These are phyloP conservation scores for Centropus unirufus DNA, from an alignment of 2,113 vertebrate genomes.

Conservation along the genomic window DNA sequence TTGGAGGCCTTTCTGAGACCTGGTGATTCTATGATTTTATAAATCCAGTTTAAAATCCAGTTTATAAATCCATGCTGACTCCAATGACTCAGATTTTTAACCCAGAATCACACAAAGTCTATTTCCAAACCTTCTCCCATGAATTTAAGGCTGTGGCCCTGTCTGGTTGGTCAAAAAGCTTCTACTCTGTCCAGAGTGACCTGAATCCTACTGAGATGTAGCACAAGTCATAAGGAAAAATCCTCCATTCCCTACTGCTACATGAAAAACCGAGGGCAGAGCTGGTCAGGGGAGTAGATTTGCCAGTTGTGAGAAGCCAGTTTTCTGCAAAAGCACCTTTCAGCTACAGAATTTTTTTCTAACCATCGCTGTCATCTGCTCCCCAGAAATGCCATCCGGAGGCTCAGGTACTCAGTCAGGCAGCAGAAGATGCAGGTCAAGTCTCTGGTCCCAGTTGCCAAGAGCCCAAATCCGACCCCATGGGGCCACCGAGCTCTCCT, in stretches of 20 bases:
- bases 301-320: background rate
- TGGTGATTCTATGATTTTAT: too few relatives aligned
- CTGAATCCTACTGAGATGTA: background rate
- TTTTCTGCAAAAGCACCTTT: background rate
- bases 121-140: background rate
- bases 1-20: too few relatives aligned
- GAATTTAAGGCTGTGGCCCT: background rate
- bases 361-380: background rate
- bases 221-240: background rate
- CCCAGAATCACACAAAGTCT: background rate
- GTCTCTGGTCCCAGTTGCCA: background rate
- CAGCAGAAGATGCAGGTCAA: background rate
- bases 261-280: background rate
- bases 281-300: background rate
- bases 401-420: background rate
- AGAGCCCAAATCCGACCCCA: background rate
- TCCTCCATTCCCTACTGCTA: background rate
- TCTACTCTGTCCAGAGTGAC: background rate
- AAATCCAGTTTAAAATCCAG: background rate
- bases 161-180: background rate
- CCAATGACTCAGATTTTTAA: background rate
- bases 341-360: background rate
- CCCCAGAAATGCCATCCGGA: background rate
- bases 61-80: accelerated
- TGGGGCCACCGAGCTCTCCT: background rate